A percentile compares a stretch with the other conserved stretches of the same genome.
Conservation (phyloP, 1,140 invertebrate species). For the Physella acuta region DNA sequence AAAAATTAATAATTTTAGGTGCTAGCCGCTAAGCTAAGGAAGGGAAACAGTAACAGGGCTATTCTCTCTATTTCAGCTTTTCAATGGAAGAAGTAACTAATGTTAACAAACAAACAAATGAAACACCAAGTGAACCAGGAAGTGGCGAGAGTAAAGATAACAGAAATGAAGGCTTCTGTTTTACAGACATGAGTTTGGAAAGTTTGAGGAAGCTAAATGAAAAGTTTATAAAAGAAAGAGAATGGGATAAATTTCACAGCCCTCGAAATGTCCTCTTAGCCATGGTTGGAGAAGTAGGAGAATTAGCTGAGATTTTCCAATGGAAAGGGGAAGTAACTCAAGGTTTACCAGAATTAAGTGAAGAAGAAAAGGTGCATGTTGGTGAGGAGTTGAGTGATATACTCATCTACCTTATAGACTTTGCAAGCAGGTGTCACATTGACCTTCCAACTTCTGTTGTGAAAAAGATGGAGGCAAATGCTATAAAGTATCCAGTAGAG, state of each 20-base stretch:
- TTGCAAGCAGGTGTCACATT: too few relatives aligned
- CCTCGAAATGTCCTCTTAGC: conserved; percentile 63
- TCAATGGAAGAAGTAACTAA: too few relatives aligned
- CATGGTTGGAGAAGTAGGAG: conserved; percentile 63
- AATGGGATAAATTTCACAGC: conserved; percentile 62
- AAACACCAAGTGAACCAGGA: too few relatives aligned
- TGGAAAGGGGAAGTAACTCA: conserved; percentile 11
- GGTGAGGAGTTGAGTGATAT: conserved; percentile 62
- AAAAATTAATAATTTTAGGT: too few relatives aligned
- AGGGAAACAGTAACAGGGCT: too few relatives aligned
- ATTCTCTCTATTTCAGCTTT: too few relatives aligned
- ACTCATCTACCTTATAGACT: conserved; percentile 58
- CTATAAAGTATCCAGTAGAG: conserved; percentile 58
- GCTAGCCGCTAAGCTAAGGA: too few relatives aligned
- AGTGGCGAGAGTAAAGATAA: too few relatives aligned
- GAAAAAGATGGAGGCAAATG: conserved; percentile 59
- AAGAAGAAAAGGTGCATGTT: conserved; percentile 56
- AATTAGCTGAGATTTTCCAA: conserved; percentile 58
- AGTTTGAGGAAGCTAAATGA: conserved; percentile 44
- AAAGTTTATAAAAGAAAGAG: conserved; percentile 58
- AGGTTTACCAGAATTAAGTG: conserved; percentile 42
- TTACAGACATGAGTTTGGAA: too few relatives aligned
- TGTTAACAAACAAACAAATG: too few relatives aligned
- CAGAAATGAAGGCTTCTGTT: too few relatives aligned
- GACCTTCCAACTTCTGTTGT: conserved; percentile 58